Conservation (phyloP, 2,888 invertebrate species). For the Cheilosia soror region DNA sequence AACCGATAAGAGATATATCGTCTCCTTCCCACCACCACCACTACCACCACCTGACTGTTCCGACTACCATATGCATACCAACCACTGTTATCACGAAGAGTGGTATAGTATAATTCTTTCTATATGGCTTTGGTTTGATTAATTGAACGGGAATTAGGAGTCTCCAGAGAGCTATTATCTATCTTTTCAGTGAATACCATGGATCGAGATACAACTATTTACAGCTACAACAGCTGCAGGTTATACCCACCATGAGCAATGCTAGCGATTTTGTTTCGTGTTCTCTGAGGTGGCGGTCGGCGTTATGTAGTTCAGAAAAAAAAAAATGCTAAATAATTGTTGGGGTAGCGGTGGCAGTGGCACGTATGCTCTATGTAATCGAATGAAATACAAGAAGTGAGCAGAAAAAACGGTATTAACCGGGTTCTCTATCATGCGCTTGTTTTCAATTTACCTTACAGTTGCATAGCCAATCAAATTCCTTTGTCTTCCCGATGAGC, state of each 20-base stretch:
- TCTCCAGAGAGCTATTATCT: slow-evolving; percentile 43
- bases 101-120: neutral
- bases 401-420: slow-evolving; percentile 40
- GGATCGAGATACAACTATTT: slow-evolving; percentile 38
- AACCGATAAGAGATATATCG: slow-evolving; percentile 46
- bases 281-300: slow-evolving; percentile 50
- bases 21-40: neutral
- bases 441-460: slow-evolving; percentile 23
- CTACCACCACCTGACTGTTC: neutral
- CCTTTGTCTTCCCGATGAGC: neutral
- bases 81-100: slow-evolving; percentile 47
- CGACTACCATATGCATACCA: slow-evolving; percentile 4
- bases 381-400: slow-evolving; percentile 25
- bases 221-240: slow-evolving; percentile 50
- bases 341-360: slow-evolving; percentile 54
- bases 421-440: slow-evolving; percentile 18
- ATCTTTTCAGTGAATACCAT: slow-evolving; percentile 19
- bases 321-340: slow-evolving; percentile 56
- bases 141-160: slow-evolving; percentile 68
- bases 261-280: slow-evolving; percentile 53
- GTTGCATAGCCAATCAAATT: slow-evolving; percentile 27
- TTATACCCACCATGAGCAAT: slow-evolving; percentile 35
- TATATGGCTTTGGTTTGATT: slow-evolving; percentile 44
- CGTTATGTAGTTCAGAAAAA: slow-evolving; percentile 13
- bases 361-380: slow-evolving; percentile 43